Base-by-base conservation (phyloP, 2,113 vertebrate species). In the Aplodontia rufa region DNA sequence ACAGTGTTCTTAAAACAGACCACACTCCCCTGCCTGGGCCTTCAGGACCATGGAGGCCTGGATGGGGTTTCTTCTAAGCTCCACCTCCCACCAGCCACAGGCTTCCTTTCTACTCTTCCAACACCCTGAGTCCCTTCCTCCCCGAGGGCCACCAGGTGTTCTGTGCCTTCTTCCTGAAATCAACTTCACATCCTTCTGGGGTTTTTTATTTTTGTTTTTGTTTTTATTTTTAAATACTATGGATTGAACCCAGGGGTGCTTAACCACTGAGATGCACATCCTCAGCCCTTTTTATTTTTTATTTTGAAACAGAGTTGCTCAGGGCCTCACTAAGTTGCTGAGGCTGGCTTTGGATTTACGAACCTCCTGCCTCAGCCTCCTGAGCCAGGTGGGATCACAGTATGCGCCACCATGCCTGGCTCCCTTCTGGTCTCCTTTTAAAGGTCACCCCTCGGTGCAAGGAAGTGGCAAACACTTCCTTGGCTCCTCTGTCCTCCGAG, bases 131-230 rank as follows among this genome's bases (percentile, higher is more conserved):
- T 16, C 64, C 5, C 0, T 16, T 60, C 55, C 68, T 28, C 20
- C 62, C n/a, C 42, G 2, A 0, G 45, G 26, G 6, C 71, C 53
- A 60, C 40, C 35, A 5, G 16, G 2, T 6, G 0, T 1, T 22
- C 86, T 37, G 19, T 49, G 76, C 13, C 47, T 75, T 81, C 85
- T 20, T 1, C 58, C 72, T 24, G 1, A 35, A 9, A 35, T 14
- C 37, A 16, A 12, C n/a, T 40, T 40, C 35, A 2, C 6, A 10
- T 16, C 64, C 40, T 71, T n/a, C n/a, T n/a, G n/a, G n/a, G n/a
- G n/a, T n/a, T n/a, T n/a, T n/a, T n/a, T n/a, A n/a, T n/a, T n/a
- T n/a, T n/a, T n/a, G n/a, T n/a, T n/a, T n/a, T n/a, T n/a, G n/a
- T n/a, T n/a, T n/a, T n/a, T n/a, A n/a, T n/a, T n/a, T n/a, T n/a